A percentile compares a stretch with the other conserved stretches of the same genome.
Conservation (phyloP, 2,797 vertebrate genomes). For the Sitta carolinensis region DNA sequence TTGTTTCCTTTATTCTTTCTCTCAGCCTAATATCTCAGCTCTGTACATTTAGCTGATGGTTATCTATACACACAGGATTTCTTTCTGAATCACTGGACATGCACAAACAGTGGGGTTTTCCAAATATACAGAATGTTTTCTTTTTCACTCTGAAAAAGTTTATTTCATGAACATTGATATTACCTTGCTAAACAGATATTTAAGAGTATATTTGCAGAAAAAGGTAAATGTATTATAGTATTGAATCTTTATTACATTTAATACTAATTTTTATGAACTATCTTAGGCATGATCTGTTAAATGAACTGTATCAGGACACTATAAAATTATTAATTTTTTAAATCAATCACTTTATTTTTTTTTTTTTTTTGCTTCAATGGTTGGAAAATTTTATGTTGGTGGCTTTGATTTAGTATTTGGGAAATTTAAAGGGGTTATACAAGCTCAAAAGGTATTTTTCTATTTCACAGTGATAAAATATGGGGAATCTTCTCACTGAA, state of each 20-base stretch:
- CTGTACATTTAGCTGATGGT: background rate
- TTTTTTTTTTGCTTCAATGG: rapidly evolving
- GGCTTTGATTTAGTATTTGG: background rate
- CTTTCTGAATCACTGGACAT: background rate
- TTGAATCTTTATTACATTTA: background rate
- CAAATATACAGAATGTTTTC: background rate
- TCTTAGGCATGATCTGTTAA: background rate
- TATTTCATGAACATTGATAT: background rate
- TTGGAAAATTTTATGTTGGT: background rate
- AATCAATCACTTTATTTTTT: background rate
- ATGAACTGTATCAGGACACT: background rate
- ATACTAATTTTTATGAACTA: background rate
- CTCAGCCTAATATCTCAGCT: background rate
- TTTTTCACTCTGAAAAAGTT: background rate
- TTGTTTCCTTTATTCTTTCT: background rate
- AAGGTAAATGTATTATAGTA: background rate
- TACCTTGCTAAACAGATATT: background rate
- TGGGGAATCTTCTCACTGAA: background rate
- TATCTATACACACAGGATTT: background rate
- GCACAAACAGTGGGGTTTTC: background rate
- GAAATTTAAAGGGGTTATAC: background rate
- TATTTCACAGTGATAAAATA: background rate
- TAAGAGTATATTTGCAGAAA: background rate
- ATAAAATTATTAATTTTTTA: background rate
- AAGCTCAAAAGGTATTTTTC: background rate